Evolutionary conservation across 2,113 vertebrate genomes (phyloP).

Genomic region (Nothobranchius kuhntae): DNA sequence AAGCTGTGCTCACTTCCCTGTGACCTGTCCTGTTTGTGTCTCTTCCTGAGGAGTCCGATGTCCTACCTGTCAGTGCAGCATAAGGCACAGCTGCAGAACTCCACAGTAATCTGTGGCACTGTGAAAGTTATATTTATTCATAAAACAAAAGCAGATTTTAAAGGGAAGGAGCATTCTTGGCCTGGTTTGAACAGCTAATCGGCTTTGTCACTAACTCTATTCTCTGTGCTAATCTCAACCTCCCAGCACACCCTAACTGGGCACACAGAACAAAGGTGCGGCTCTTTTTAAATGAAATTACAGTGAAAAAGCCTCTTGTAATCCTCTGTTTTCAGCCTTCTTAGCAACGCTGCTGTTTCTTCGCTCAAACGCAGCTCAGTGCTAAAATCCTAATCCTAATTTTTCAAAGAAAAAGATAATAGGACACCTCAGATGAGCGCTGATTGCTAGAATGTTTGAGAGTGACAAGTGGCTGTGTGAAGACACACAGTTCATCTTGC

Average conservation of each 20-base stretch:
- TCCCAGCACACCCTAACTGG: constrained; percentile 62
- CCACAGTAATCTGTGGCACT: background rate
- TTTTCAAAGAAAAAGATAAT: constrained; percentile 48
- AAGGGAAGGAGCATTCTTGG: constrained; percentile 52
- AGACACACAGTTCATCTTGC: constrained; percentile 5
- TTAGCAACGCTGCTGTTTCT: constrained; percentile 51
- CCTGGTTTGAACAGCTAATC: constrained; percentile 75
- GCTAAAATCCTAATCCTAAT: constrained; percentile 68
- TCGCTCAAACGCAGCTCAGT: constrained; percentile 41
- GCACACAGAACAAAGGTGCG: constrained; percentile 74
- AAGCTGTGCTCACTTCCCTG: constrained; percentile 1
- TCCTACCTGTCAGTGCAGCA: constrained; percentile 1
- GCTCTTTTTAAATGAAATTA: constrained; percentile 77
- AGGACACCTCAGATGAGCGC: constrained; percentile 10
- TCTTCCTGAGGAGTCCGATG: background rate
- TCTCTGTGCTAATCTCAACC: constrained; percentile 70
- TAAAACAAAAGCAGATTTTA: constrained; percentile 2
- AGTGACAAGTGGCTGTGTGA: constrained; percentile 13
- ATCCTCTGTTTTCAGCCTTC: constrained; percentile 66
- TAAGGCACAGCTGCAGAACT: background rate
- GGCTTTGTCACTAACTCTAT: constrained; percentile 72
- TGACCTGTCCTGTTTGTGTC: constrained; percentile 5
- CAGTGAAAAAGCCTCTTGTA: constrained; percentile 72
- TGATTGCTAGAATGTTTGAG: constrained; percentile 15
- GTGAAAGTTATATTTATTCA: background rate